phyloP scores from a whole-genome alignment of 2,888 invertebrate genomes.

The Ophion costatus region DNA sequence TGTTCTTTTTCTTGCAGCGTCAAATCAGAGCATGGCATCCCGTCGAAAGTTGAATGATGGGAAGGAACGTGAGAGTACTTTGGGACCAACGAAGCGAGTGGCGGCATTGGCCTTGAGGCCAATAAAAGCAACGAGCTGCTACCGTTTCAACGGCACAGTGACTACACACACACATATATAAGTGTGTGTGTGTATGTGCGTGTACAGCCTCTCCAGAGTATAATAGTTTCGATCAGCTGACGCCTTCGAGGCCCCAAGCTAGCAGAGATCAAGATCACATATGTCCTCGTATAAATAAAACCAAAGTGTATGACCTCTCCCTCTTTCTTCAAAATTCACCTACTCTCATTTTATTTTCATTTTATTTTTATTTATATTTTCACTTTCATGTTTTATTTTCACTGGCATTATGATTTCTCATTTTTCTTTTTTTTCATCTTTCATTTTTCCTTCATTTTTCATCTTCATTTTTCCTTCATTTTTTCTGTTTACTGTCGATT shows the following conservation, averaged over 20 bases:
- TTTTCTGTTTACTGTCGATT: too few relatives aligned
- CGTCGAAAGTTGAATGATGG: conserved; percentile 45
- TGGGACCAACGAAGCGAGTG: conserved; percentile 53
- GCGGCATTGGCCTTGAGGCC: conserved; percentile 63
- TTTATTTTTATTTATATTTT: not conserved
- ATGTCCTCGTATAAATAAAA: not conserved
- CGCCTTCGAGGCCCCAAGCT: conserved; percentile 17
- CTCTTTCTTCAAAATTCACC: not conserved
- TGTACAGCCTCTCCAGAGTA: conserved; percentile 43
- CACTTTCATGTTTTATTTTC: too few relatives aligned
- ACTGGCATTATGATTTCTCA: too few relatives aligned
- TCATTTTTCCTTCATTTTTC: too few relatives aligned
- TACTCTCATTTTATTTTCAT: not conserved
- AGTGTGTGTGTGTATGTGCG: too few relatives aligned
- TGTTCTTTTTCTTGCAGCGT: conserved; percentile 16
- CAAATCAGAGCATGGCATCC: conserved; percentile 31
- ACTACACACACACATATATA: not conserved
- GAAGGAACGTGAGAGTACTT: conserved; percentile 23
- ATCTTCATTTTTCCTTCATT: too few relatives aligned
- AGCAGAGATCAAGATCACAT: not conserved
- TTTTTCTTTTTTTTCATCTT: too few relatives aligned
- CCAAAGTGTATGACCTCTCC: not conserved
- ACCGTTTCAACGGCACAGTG: conserved; percentile 53
- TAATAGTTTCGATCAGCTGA: conserved; percentile 65
- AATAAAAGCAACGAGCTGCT: conserved; percentile 64